A percentile compares a stretch with the other conserved stretches of the same genome.
Conservation (phyloP, 2,888 invertebrate species). For the Tetramorium bicarinatum region DNA sequence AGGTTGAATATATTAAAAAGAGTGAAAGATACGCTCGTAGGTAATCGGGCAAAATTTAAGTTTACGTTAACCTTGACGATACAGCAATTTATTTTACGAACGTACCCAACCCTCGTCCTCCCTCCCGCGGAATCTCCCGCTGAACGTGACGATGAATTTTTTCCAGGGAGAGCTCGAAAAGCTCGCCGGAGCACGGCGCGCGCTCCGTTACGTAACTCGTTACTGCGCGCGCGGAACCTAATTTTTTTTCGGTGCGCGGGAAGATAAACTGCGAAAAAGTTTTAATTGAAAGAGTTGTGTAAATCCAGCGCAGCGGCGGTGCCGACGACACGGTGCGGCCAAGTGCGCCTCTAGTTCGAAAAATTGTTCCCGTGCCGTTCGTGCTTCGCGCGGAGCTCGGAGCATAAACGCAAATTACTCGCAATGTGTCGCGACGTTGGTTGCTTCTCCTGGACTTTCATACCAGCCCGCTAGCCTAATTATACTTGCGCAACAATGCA, state of each 20-base stretch:
- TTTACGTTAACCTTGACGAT: constrained; percentile 30
- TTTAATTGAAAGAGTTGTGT: constrained; percentile 78
- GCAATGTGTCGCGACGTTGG: neutral
- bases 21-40: neutral
- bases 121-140: neutral
- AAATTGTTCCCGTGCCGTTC: constrained; percentile 43
- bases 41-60: neutral
- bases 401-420: constrained; percentile 31
- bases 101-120: neutral
- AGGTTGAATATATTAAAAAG: constrained; percentile 23
- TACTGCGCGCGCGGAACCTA: constrained; percentile 68
- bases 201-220: constrained; percentile 70
- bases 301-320: constrained; percentile 62
- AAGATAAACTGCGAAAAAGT: constrained; percentile 73
- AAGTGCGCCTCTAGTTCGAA: constrained; percentile 45
- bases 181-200: constrained; percentile 31
- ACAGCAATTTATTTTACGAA: neutral
- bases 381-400: constrained; percentile 5
- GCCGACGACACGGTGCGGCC: constrained; percentile 44
- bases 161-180: constrained; percentile 14
- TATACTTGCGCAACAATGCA: constrained; percentile 17
- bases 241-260: constrained; percentile 53
- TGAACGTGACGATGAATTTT: constrained; percentile 25
- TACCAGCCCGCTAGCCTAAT: constrained; percentile 4
- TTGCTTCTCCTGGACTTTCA: neutral